Conservation (phyloP, 2,797 vertebrate genomes). For the Mycteria americana region DNA sequence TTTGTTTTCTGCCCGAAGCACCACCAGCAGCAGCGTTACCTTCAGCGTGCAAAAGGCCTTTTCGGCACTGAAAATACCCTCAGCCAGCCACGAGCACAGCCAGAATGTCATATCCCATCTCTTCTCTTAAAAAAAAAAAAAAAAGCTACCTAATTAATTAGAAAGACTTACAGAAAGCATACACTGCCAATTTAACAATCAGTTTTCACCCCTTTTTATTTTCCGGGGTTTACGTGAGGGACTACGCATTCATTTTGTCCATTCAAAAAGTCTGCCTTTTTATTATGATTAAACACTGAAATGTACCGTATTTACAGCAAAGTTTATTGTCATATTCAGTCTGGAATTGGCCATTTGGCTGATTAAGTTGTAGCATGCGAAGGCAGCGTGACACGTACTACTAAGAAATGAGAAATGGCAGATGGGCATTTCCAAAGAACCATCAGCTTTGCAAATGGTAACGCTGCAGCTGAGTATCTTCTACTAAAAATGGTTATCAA, state of each 20-base stretch:
- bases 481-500: background rate
- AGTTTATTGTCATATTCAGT: slow-evolving; percentile 6
- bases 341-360: slow-evolving; percentile 28
- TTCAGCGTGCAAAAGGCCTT: background rate
- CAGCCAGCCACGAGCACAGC: background rate
- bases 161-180: background rate
- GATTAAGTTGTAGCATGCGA: background rate
- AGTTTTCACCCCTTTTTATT: background rate
- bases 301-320: slow-evolving; percentile 22
- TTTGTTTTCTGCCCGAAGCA: background rate
- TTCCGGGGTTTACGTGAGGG: background rate
- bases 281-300: slow-evolving; percentile 8
- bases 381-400: background rate
- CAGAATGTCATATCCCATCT: background rate
- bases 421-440: slow-evolving; percentile 11
- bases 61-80: background rate
- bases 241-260: background rate
- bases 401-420: slow-evolving; percentile 36
- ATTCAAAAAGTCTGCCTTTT: background rate
- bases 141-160: background rate
- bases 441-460: background rate
- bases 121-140: background rate
- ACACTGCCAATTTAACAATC: background rate
- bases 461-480: background rate
- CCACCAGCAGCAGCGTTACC: background rate